Base-by-base conservation (phyloP, 2,797 vertebrate genomes). In the Paratrypauchen microcephalus region DNA sequence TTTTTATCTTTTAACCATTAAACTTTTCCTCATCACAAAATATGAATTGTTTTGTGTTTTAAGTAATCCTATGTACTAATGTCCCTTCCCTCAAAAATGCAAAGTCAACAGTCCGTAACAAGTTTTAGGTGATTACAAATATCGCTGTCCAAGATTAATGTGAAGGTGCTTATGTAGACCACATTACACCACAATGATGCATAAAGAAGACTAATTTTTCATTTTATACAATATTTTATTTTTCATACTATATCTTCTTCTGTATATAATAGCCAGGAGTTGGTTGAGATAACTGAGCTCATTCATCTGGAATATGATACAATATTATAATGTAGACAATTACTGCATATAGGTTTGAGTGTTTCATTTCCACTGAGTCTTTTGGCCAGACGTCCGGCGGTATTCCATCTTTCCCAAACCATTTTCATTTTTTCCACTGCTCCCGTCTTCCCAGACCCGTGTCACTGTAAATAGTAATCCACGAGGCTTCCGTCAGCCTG, bases 391-490 rank as follows among this genome's bases (percentile, higher is more conserved):
- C 83, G 16, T 72, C 71, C 76, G 69, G 61, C 24, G 28, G 70
- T 81, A 78, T 83, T 86, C 75, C 79, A 64, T 87, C 72, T 68
- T 68, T 23, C 72, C 59, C 63, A 36, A 80, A 73, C 71, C 79
- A 70, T 73, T 80, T 80, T 77, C 59, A 67, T 73, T 88, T 88
- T 63, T 88, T 89, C 83, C 80, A 76, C 76, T 74, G 71, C 73
- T 79, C 71, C 71, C 66, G 19, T 36, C 77, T 86, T 86, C 83
- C 76, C 79, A 74, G 78, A 66, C 79, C 71, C 72, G 55, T 74
- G 79, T 81, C 83, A 80, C 83, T 85, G 87, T 88, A 90, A 78
- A 87, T 86, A 88, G 79, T 86, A 78, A 83, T 86, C 83, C 60
- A 1, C 15, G 59, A 82, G 82, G 81, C 82, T 86, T 84, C 81